Evolutionary conservation across 92 coral and sea anemone genomes (phyloP).

Genomic region (Porites rus): DNA sequence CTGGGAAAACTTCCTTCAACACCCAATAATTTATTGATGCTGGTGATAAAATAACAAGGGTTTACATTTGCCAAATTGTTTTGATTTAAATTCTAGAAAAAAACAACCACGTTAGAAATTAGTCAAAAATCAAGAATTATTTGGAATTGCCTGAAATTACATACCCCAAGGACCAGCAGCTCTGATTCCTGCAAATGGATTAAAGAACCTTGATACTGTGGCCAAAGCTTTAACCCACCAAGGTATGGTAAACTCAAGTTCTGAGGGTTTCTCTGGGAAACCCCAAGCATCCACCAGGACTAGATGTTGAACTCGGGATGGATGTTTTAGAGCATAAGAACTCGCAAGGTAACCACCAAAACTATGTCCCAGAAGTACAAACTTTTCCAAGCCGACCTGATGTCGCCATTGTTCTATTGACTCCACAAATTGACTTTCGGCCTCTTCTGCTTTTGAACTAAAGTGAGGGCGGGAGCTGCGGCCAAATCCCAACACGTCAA

Average conservation of each 20-base stretch:
- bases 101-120: too few species aligned
- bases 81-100: too few species aligned
- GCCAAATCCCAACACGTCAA: slow-evolving; percentile 95
- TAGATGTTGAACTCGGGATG: slow-evolving; percentile 84
- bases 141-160: slow-evolving; percentile 5
- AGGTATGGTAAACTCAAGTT: slow-evolving; percentile 77
- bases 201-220: slow-evolving; percentile 81
- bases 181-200: slow-evolving; percentile 91
- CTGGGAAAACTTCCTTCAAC: too few species aligned
- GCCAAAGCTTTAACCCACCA: slow-evolving; percentile 88
- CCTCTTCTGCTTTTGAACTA: slow-evolving; percentile 71
- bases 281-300: slow-evolving; percentile 98
- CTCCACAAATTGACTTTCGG: slow-evolving; percentile 83
- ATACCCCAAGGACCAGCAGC: slow-evolving; percentile 98
- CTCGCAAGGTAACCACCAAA: slow-evolving; percentile 95
- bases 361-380: slow-evolving; percentile 92
- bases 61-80: too few species aligned
- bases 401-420: slow-evolving; percentile 88
- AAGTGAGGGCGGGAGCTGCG: slow-evolving; percentile 94
- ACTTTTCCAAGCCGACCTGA: slow-evolving; percentile 86
- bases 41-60: too few species aligned
- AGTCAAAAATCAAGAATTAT: too few species aligned
- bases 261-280: slow-evolving; percentile 81
- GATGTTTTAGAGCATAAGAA: slow-evolving; percentile 85
- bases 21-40: too few species aligned